Percentiles rank a stretch among this genome's conserved stretches.
These are phyloP conservation scores for Shinisaurus crocodilurus DNA, from an alignment of 2,113 vertebrate species.

Conservation along the genomic window DNA sequence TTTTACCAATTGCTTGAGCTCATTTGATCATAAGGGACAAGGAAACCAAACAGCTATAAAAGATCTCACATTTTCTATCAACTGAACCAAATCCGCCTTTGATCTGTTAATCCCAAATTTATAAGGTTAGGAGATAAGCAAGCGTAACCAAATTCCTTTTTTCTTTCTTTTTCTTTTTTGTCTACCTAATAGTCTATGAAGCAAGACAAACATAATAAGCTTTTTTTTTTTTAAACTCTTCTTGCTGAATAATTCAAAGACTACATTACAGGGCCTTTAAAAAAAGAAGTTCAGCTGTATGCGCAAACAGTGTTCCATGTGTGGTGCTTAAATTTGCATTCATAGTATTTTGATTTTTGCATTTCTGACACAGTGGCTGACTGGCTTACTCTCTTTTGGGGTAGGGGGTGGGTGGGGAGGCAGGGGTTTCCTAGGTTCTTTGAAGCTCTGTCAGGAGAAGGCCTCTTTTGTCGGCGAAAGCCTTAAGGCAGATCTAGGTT, in stretches of 20 bases:
- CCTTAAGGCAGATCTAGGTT: constrained; percentile 85
- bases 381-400: constrained; percentile 70
- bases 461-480: constrained; percentile 84
- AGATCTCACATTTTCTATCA: constrained; percentile 90
- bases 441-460: constrained; percentile 87
- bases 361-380: constrained; percentile 78
- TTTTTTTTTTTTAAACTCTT: constrained; percentile 67
- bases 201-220: constrained; percentile 86
- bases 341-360: constrained; percentile 83
- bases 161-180: constrained; percentile 85
- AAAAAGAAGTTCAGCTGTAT: constrained; percentile 64
- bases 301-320: constrained; percentile 60
- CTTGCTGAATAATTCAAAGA: constrained; percentile 70
- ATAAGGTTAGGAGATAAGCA: constrained; percentile 97
- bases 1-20: constrained; percentile 77
- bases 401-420: background rate
- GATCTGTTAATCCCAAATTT: constrained; percentile 97
- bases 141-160: constrained; percentile 91
- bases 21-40: constrained; percentile 79
- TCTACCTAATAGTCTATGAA: constrained; percentile 88
- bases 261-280: constrained; percentile 54
- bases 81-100: constrained; percentile 93
- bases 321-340: constrained; percentile 76
- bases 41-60: constrained; percentile 79
- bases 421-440: constrained; percentile 81